phyloP scores from a whole-genome alignment of 2,888 invertebrate genomes.

The Temnothorax unifasciatus region DNA sequence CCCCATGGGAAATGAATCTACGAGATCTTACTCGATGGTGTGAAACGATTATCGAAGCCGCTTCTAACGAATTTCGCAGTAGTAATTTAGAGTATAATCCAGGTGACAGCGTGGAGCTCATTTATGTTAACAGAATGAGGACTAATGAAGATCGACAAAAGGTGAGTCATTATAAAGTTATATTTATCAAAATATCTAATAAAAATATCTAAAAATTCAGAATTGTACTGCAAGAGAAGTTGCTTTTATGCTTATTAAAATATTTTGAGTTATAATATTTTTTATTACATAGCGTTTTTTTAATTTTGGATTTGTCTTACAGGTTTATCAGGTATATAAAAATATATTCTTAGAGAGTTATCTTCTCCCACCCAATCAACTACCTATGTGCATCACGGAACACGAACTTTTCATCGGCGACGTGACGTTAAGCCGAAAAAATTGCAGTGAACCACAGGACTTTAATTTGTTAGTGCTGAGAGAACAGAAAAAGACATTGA shows the following conservation, averaged over 20 bases:
- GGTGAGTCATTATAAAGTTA: slow-evolving; percentile 85
- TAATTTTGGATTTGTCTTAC: slow-evolving; percentile 50
- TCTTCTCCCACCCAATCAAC: slow-evolving; percentile 86
- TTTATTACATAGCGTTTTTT: slow-evolving; percentile 40
- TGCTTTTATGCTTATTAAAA: background rate
- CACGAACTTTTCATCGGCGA: slow-evolving; percentile 90
- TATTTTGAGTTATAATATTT: background rate
- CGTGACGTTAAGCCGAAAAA: slow-evolving; percentile 87
- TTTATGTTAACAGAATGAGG: slow-evolving; percentile 96
- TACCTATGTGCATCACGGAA: slow-evolving; percentile 88
- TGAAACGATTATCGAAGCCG: slow-evolving; percentile 88
- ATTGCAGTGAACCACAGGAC: slow-evolving; percentile 80
- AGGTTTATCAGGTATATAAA: slow-evolving; percentile 85
- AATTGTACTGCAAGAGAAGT: background rate
- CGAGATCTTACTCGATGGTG: slow-evolving; percentile 98
- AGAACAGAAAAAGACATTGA: slow-evolving; percentile 90
- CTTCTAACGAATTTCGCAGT: slow-evolving; percentile 14
- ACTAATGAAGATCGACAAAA: slow-evolving; percentile 91
- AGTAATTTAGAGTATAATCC: slow-evolving; percentile 84
- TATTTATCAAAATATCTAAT: background rate
- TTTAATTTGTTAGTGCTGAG: slow-evolving; percentile 86
- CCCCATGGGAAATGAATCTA: slow-evolving; percentile 99
- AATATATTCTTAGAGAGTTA: slow-evolving; percentile 86
- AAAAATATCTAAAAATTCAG: background rate
- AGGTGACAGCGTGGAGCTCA: slow-evolving; percentile 91